Conservation (phyloP, 2,113 vertebrate species). For the Centropus unirufus region DNA sequence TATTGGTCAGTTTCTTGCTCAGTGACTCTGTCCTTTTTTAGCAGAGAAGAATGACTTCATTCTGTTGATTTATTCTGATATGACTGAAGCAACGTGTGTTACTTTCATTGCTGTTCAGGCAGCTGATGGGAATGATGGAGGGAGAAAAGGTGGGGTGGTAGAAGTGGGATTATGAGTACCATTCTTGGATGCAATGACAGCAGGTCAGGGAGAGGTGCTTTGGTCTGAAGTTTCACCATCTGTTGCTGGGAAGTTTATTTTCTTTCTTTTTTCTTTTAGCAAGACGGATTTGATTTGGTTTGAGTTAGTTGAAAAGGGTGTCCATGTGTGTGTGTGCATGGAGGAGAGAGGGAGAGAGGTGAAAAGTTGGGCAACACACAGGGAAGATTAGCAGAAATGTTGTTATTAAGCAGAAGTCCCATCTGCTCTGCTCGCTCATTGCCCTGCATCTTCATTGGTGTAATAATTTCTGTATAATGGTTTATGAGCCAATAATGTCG, state of each 20-base stretch:
- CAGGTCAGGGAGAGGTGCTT: neutral
- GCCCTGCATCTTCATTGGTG: rapidly evolving
- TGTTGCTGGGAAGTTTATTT: neutral
- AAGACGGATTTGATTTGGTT: neutral
- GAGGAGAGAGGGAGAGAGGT: neutral
- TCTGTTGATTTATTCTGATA: neutral
- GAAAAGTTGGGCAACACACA: too few relatives aligned
- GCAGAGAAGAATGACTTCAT: neutral
- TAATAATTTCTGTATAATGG: neutral
- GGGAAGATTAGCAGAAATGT: neutral
- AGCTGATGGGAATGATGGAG: neutral
- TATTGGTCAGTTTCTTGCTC: neutral
- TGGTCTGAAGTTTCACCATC: neutral
- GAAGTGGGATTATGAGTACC: neutral
- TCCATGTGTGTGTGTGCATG: too few relatives aligned
- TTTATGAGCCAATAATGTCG: neutral
- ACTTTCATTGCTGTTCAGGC: neutral
- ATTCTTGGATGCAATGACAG: neutral
- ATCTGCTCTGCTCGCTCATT: neutral
- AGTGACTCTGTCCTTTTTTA: neutral
- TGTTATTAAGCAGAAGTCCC: neutral
- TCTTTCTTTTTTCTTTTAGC: neutral
- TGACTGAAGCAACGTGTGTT: neutral
- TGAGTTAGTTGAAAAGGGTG: neutral
- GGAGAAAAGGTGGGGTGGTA: neutral